These are phyloP conservation scores for Brevimyrus niger DNA, from an alignment of 2,113 vertebrate genomes.

Conservation along the genomic window DNA sequence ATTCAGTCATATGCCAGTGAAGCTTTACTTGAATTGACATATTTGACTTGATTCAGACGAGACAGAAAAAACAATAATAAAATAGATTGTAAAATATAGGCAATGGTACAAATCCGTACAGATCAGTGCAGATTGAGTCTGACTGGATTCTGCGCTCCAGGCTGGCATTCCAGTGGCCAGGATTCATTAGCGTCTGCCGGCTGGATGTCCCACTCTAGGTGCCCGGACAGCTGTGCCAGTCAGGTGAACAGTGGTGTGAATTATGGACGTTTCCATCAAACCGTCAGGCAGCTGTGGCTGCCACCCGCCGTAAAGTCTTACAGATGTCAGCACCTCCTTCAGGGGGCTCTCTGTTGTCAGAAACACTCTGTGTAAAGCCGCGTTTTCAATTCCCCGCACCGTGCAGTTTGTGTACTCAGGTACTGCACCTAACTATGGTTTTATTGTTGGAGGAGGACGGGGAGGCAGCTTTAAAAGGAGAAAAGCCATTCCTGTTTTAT, in stretches of 20 bases:
- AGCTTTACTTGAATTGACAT: background rate
- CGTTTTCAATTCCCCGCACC: background rate
- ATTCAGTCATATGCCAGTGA: background rate
- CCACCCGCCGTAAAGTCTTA: slow-evolving; percentile 12
- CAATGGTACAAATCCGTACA: background rate
- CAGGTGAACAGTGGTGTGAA: slow-evolving; percentile 33
- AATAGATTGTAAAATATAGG: background rate
- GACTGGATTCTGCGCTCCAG: slow-evolving; percentile 11
- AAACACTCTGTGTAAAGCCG: background rate
- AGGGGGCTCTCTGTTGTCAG: background rate
- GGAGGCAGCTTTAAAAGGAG: background rate
- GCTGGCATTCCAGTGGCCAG: slow-evolving; percentile 19
- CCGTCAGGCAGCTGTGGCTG: slow-evolving; percentile 5
- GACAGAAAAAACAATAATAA: background rate
- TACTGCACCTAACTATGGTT: background rate
- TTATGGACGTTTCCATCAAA: slow-evolving; percentile 39
- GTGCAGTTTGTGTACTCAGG: background rate
- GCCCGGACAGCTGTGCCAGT: slow-evolving; percentile 35
- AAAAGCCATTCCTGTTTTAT: background rate
- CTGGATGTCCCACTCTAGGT: slow-evolving; percentile 25
- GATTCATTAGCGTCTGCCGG: slow-evolving; percentile 26
- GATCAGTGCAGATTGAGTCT: background rate
- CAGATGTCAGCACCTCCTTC: background rate
- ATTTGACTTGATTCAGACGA: background rate
- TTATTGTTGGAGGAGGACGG: background rate